Evolutionary conservation across 2,888 invertebrate genomes (phyloP).

Genomic region (Agriotes lineatus): DNA sequence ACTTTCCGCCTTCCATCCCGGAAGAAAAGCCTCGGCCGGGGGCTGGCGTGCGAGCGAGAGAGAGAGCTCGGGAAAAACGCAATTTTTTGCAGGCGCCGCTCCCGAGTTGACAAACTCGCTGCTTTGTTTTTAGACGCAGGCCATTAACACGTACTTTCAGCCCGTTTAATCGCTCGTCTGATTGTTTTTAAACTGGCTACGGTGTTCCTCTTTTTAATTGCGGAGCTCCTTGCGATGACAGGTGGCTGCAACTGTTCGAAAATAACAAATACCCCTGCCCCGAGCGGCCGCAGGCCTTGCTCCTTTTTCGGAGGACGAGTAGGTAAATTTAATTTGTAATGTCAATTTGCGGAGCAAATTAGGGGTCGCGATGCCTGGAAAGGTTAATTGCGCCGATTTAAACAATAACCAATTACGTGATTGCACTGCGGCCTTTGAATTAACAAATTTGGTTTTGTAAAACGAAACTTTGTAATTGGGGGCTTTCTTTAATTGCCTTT

Average conservation of each 20-base stretch:
- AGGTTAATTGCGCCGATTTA: slow-evolving; percentile 19
- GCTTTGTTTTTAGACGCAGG: slow-evolving; percentile 17
- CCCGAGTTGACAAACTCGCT: slow-evolving; percentile 18
- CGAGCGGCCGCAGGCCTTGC: slow-evolving; percentile 4
- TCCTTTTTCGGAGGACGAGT: slow-evolving; percentile 11
- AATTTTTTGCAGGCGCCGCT: not conserved
- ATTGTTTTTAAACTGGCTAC: slow-evolving; percentile 31
- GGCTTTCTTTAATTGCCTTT: not conserved
- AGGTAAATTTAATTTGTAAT: slow-evolving; percentile 22
- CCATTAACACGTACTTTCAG: slow-evolving; percentile 39
- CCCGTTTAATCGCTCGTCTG: slow-evolving; percentile 25
- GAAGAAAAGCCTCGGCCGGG: not conserved
- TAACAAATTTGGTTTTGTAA: slow-evolving; percentile 10
- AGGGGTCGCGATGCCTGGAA: slow-evolving; percentile 11
- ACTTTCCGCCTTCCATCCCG: slow-evolving; percentile 5
- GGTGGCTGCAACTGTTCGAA: slow-evolving; percentile 3
- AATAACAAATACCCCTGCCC: not conserved
- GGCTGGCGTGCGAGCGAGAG: not conserved
- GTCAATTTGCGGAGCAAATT: slow-evolving; percentile 24
- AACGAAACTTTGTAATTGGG: slow-evolving; percentile 5
- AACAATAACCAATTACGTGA: slow-evolving; percentile 26
- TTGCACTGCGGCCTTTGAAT: slow-evolving; percentile 14
- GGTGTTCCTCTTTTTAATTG: slow-evolving; percentile 29
- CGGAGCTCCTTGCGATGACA: slow-evolving; percentile 3
- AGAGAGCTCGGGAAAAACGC: not conserved